These are phyloP conservation scores for Sardinella longiceps DNA, from an alignment of 2,797 vertebrate species.

Conservation along the genomic window DNA sequence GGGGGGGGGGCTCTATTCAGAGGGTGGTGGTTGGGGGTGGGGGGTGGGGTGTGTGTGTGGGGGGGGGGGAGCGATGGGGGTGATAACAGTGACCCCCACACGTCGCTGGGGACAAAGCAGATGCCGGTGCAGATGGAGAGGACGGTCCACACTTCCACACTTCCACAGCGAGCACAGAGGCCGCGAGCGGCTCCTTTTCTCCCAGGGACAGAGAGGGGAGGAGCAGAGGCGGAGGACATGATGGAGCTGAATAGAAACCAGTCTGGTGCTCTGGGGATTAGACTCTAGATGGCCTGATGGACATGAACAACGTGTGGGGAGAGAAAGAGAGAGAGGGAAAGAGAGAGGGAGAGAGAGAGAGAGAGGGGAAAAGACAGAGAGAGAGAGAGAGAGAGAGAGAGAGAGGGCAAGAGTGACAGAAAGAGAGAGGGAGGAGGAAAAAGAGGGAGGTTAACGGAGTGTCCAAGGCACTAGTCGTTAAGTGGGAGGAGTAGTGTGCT, in stretches of 20 bases:
- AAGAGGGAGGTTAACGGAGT: neutral
- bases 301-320: neutral
- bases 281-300: neutral
- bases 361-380: neutral
- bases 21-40: neutral
- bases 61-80: neutral
- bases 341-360: neutral
- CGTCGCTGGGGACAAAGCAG: slow-evolving; percentile 42
- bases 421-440: neutral
- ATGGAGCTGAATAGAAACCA: neutral
- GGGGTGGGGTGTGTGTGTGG: too few species aligned
- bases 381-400: neutral
- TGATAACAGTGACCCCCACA: neutral
- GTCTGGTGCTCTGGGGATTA: slow-evolving; percentile 22
- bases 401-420: too few species aligned
- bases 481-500: neutral
- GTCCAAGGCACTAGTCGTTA: neutral
- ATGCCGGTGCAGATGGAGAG: slow-evolving; percentile 47
- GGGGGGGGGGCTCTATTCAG: too few species aligned
- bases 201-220: slow-evolving; percentile 19
- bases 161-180: slow-evolving; percentile 21
- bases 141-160: slow-evolving; percentile 31
- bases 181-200: slow-evolving; percentile 25
- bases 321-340: neutral
- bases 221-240: neutral